phyloP scores from a whole-genome alignment of 1,140 invertebrate genomes.

The Neodiprion virginianus region DNA sequence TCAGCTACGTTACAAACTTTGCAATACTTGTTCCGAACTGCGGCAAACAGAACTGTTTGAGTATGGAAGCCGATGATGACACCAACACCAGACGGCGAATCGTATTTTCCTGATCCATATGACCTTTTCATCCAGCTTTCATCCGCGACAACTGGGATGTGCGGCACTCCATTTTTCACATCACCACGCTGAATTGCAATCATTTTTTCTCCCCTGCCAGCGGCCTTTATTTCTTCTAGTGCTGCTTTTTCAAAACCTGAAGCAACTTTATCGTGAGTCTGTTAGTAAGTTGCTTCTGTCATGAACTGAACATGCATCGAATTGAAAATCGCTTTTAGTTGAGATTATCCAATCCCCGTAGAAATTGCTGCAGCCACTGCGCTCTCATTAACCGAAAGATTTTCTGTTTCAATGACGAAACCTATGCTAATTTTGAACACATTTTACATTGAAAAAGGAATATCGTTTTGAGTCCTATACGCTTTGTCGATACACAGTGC shows the following conservation, averaged over 20 bases:
- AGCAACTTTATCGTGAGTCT: conserved; percentile 24
- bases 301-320: conserved; percentile 35
- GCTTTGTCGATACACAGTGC: neutral
- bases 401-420: neutral
- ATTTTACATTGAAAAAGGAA: neutral
- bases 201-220: conserved; percentile 38
- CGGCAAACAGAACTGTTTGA: conserved; percentile 50
- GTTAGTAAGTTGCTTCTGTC: conserved; percentile 24
- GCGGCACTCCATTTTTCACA: conserved; percentile 35
- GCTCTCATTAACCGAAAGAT: conserved; percentile 18
- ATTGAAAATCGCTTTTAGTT: conserved; percentile 34
- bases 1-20: conserved; percentile 39
- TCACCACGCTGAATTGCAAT: conserved; percentile 36
- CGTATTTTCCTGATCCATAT: conserved; percentile 34
- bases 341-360: conserved; percentile 33
- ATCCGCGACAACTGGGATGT: conserved; percentile 44
- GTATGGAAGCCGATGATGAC: conserved; percentile 49
- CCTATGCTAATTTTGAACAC: neutral
- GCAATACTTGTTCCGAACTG: conserved; percentile 54
- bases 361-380: conserved; percentile 29
- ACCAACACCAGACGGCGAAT: conserved; percentile 37
- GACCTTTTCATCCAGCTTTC: conserved; percentile 45
- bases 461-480: conserved; percentile 6
- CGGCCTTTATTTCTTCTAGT: conserved; percentile 33
- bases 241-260: conserved; percentile 28